Evolutionary conservation across 2,888 invertebrate genomes (phyloP).

Genomic region (Stenoptilia bipunctidactyla): DNA sequence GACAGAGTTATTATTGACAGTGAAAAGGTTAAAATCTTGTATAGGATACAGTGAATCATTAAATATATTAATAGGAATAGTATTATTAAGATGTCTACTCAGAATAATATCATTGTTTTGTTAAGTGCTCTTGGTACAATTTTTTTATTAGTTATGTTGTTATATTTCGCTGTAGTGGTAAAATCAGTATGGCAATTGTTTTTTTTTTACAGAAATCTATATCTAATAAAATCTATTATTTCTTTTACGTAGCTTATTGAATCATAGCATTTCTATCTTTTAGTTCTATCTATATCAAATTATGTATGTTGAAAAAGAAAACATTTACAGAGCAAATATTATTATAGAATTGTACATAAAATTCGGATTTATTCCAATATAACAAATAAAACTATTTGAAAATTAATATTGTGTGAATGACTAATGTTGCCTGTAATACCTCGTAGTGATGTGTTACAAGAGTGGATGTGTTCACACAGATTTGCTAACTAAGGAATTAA

Average conservation of each 20-base stretch:
- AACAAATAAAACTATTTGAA: too few relatives aligned
- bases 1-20: slow-evolving; percentile 22
- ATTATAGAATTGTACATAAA: not conserved
- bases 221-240: slow-evolving; percentile 7
- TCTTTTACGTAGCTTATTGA: slow-evolving; percentile 18
- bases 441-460: too few relatives aligned
- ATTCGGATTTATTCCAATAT: not conserved
- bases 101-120: slow-evolving; percentile 26
- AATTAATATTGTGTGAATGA: too few relatives aligned
- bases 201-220: slow-evolving; percentile 13
- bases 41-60: slow-evolving; percentile 54
- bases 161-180: slow-evolving; percentile 6
- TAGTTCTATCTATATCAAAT: not conserved
- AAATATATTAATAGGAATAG: slow-evolving; percentile 45
- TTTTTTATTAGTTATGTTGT: slow-evolving; percentile 21
- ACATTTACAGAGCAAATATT: not conserved
- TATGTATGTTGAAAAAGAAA: not conserved
- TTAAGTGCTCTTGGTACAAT: slow-evolving; percentile 43
- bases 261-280: slow-evolving; percentile 1
- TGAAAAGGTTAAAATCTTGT: slow-evolving; percentile 59
- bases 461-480: too few relatives aligned
- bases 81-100: slow-evolving; percentile 39
- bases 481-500: too few relatives aligned
- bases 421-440: too few relatives aligned
- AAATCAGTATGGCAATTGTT: slow-evolving; percentile 29